Conservation (phyloP, 2,113 vertebrate species). For the Vulpes vulpes region DNA sequence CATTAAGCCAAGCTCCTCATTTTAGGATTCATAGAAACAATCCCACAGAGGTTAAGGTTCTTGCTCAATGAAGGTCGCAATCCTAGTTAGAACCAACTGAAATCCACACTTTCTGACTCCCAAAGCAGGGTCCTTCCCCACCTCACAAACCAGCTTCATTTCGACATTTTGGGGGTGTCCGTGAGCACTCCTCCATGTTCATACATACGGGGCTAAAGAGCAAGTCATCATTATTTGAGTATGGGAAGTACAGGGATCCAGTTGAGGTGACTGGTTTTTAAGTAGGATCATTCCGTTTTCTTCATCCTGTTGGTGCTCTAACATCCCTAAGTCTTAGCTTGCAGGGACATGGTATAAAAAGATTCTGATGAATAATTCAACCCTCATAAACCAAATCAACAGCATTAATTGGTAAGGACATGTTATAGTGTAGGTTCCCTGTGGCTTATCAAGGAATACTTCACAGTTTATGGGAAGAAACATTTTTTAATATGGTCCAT, state of each 20-base stretch:
- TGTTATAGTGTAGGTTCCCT: slow-evolving; percentile 39
- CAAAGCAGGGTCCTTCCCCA: background rate
- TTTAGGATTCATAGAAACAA: slow-evolving; percentile 34
- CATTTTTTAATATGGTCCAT: slow-evolving; percentile 49
- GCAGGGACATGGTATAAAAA: slow-evolving; percentile 24
- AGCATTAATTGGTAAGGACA: slow-evolving; percentile 56
- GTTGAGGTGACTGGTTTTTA: background rate
- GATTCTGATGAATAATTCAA: slow-evolving; percentile 70
- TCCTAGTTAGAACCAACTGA: background rate
- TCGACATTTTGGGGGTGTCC: background rate
- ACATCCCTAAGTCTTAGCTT: background rate
- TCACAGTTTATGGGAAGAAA: slow-evolving; percentile 34
- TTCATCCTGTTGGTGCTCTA: background rate
- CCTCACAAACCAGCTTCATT: slow-evolving; percentile 1
- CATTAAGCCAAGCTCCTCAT: background rate
- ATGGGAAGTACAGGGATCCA: background rate
- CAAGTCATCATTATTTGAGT: background rate
- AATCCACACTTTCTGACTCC: background rate
- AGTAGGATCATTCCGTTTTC: background rate
- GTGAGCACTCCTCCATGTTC: background rate
- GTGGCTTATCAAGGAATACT: slow-evolving; percentile 56
- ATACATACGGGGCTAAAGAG: background rate
- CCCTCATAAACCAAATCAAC: slow-evolving; percentile 51
- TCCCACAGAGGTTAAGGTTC: background rate
- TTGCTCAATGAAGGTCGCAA: background rate